These are phyloP conservation scores for Syngnathus typhle DNA, from an alignment of 2,113 vertebrate species.

Conservation along the genomic window DNA sequence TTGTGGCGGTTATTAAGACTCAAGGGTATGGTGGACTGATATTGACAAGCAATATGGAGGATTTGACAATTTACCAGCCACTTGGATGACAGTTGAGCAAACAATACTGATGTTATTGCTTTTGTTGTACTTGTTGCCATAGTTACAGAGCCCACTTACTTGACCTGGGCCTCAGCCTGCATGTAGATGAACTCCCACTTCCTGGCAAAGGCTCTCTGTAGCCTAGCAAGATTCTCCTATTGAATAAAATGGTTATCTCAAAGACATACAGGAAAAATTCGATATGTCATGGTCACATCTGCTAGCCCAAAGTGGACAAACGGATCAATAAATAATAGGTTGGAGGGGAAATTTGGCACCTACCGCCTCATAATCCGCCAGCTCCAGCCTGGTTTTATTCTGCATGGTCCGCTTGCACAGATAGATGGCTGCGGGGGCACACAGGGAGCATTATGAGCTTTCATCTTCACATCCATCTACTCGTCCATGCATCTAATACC, in stretches of 20 bases:
- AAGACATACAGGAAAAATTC: background rate
- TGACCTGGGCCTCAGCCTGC: slow-evolving; percentile 99
- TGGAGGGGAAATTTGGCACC: slow-evolving; percentile 55
- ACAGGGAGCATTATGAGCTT: background rate
- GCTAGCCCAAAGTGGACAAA: slow-evolving; percentile 14
- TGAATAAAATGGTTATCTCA: slow-evolving; percentile 20
- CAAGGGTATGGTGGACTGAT: background rate
- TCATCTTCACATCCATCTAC: slow-evolving; percentile 2
- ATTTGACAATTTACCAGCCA: background rate
- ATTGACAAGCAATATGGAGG: background rate
- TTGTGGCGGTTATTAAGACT: slow-evolving; percentile 5
- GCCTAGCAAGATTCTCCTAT: slow-evolving; percentile 94
- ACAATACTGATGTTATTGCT: background rate
- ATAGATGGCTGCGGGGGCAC: slow-evolving; percentile 81
- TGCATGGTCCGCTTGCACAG: slow-evolving; percentile 99
- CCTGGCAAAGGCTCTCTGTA: slow-evolving; percentile 95
- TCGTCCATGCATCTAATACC: slow-evolving; percentile 18
- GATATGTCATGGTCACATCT: background rate
- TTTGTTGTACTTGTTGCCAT: slow-evolving; percentile 28
- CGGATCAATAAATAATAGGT: slow-evolving; percentile 28
- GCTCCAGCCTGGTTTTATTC: slow-evolving; percentile 96
- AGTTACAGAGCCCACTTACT: slow-evolving; percentile 79
- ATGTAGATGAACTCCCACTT: slow-evolving; percentile 99
- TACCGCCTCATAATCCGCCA: slow-evolving; percentile 98
- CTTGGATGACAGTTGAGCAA: background rate